Base-by-base conservation (phyloP, 2,113 vertebrate genomes). In the Ovis aries region DNA sequence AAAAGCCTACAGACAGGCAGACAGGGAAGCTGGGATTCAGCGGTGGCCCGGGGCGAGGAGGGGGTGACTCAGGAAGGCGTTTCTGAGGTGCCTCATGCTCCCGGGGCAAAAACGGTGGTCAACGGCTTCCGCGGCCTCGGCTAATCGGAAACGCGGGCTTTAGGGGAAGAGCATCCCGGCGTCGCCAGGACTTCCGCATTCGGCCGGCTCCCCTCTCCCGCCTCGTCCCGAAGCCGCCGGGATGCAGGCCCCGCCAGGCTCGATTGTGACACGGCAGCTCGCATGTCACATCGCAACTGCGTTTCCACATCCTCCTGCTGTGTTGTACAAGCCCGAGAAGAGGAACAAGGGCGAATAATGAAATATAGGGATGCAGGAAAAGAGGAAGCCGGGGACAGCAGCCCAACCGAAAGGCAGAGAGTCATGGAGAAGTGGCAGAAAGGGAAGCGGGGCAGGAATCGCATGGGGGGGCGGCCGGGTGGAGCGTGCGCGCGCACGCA, bases 391-490 rank as follows among this genome's bases (percentile, higher is more conserved):
- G 96, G 71, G 97, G 98, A 98, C 92, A 98, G 96, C 97, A 98
- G 99, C 99, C 99, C 99, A 99, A 99, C 99, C 96, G 99, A 99
- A 99, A 99, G 98, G 98, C 98, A 97, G 99, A 99, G 99, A 99
- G 98, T 99, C 99, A 99, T 99, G 99, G 99, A 99, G 99, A 99
- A 99, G 99, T 99, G 99, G 99, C 99, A 99, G 99, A 99, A 99
- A 99, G 99, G 99, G 99, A 99, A 99, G 99, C 99, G 98, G 97
- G 98, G 96, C 98, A 99, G 99, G 99, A 99, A 99, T 99, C 99
- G 90, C 59, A 96, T 29, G 96, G 87, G 57, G 59, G 98, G 53
- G 98, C 90, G 93, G 97, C 97, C 97, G 90, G 95, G 98, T 15
- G 48, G 29, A 57, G 89, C 1, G 8, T 3, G 1, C 3, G 31